These are phyloP conservation scores for Beroe forskalii DNA, from an alignment of 37 sponge, comb jelly and placozoan species.

Conservation along the genomic window DNA sequence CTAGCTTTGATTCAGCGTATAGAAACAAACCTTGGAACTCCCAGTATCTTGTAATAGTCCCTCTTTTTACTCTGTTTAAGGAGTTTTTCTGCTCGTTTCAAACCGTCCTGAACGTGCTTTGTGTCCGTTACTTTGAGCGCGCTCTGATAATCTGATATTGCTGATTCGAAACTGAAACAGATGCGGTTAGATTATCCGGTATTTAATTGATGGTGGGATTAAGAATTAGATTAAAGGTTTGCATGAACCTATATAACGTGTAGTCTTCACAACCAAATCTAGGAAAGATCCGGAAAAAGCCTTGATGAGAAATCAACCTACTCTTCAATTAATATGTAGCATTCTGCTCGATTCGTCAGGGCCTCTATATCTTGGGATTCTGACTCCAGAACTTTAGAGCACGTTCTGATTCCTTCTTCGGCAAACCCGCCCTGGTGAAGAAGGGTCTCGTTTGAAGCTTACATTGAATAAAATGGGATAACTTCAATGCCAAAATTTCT, in stretches of 20 bases:
- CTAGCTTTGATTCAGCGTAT: no score
- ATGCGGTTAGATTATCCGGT: no score
- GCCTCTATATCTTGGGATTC: slow-evolving; percentile 81
- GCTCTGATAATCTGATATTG: slow-evolving; percentile 86
- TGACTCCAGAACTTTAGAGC: slow-evolving; percentile 75
- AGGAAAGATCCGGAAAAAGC: no score
- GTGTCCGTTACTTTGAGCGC: slow-evolving; percentile 68
- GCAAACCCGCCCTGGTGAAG: slow-evolving; percentile 10
- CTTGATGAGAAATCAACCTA: no score
- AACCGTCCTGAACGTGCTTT: slow-evolving; percentile 77
- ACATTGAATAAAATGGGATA: no score
- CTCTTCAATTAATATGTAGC: slow-evolving; percentile 80
- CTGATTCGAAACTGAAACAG: slow-evolving; percentile 66
- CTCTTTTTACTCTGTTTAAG: slow-evolving; percentile 93
- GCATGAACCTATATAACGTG: no score
- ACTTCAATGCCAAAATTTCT: no score
- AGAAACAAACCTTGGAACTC: slow-evolving; percentile 89
- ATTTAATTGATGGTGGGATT: no score
- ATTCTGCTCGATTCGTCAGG: slow-evolving; percentile 89
- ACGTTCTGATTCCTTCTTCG: slow-evolving; percentile 73
- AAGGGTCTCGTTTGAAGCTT: no score
- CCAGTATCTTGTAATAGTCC: slow-evolving; percentile 98
- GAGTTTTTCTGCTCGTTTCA: slow-evolving; percentile 89
- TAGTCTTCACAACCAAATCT: no score
- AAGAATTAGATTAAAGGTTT: no score